A percentile compares a stretch with the other conserved stretches of the same genome.
Evolutionary conservation across 1,140 invertebrate species (phyloP).

Genomic region (Ceratosolen solmsi): DNA sequence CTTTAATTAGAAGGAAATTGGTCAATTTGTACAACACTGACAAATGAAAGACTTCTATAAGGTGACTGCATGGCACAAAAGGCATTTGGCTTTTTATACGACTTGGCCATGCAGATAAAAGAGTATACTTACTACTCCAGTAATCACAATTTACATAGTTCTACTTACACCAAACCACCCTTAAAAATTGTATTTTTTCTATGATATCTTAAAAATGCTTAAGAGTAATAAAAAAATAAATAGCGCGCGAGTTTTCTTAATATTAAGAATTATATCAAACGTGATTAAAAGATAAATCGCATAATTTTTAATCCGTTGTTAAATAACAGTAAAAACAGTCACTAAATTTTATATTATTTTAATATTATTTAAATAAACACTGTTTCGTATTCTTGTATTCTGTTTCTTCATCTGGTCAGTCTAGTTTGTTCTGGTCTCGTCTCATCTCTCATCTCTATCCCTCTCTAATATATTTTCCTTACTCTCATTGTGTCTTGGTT

Average conservation of each 20-base stretch:
- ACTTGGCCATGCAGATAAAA: constrained; percentile 26
- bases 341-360: constrained; percentile 69
- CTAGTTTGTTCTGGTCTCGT: constrained; percentile 1
- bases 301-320: constrained; percentile 54
- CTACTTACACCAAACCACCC: constrained; percentile 14
- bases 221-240: constrained; percentile 68
- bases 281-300: constrained; percentile 62
- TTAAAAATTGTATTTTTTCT: constrained; percentile 6
- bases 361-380: constrained; percentile 64
- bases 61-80: constrained; percentile 17
- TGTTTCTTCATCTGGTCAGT: constrained; percentile 49
- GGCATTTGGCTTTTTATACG: constrained; percentile 11
- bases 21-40: constrained; percentile 20
- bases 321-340: constrained; percentile 73
- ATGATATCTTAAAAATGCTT: constrained; percentile 29
- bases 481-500: too few species aligned
- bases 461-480: constrained; percentile 47
- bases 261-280: constrained; percentile 63
- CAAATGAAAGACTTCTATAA: constrained; percentile 15
- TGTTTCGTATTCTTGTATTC: constrained; percentile 51
- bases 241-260: constrained; percentile 67
- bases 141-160: constrained; percentile 29
- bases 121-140: constrained; percentile 5
- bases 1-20: constrained; percentile 8
- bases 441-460: constrained; percentile 65